Evolutionary conservation across 2,113 vertebrate species (phyloP), one percentile per base, ranked within the genome.

Genomic region (Lanius ludovicianus): DNA sequence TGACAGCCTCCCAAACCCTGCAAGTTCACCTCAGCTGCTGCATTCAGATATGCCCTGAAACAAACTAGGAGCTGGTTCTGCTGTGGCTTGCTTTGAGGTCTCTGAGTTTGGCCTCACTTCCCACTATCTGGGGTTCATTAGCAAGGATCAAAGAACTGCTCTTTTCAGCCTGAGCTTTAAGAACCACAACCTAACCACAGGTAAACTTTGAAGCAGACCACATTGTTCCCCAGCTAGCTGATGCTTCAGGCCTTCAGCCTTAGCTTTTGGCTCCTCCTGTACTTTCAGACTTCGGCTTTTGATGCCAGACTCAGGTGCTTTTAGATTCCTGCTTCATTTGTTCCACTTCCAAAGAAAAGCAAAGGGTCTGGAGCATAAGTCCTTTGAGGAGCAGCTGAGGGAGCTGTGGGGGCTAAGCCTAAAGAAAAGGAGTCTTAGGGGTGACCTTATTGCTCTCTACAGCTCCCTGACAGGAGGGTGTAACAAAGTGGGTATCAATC

Each of bases 161-260:
- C 47, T 84, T 87, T 91, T 8, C 73, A 63, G 44, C 52, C 46
- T 75, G 52, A 44, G 69, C 56, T 93, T 62, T 74, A 39, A 42
- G 87, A 89, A 84, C 80, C 76, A 77, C 67, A 90, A 52, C 31
- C 41, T 80, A 92, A 89, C 87, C 80, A 93, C 68, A 81, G 81
- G 77, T 93, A 95, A 89, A 65, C 30, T 95, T 50, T 78, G 60
- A 55, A 84, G 74, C 47, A 93, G 73, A 35, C 77, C 77, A 84
- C 52, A 24, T 81, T 91, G 81, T 84, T 94, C 47, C 42, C 17
- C 39, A 78, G n/a, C 60, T 87, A 81, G 56, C 52, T 75, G 77
- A 49, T 91, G 35, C 84, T 93, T 87, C 56, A 49, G 55, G 56
- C 25, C 68, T 67, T 77, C 47, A 56, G 47, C 76, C 42, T 53